Conservation (phyloP, 2,113 vertebrate genomes). For the Cyanoderma ruficeps region DNA sequence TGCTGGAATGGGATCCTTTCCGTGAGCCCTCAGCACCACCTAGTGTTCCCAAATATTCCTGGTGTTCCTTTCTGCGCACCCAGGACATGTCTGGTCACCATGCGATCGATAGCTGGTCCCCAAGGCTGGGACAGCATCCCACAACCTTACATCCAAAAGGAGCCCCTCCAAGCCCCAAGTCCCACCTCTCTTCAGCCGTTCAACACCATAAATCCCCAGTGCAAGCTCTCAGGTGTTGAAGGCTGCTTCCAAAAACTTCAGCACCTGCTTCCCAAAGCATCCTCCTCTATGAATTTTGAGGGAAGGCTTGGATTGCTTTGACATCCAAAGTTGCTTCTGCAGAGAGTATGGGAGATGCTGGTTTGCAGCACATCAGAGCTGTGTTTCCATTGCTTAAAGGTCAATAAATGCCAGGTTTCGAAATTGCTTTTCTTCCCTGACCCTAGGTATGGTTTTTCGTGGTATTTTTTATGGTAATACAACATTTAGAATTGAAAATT, state of each 20-base stretch:
- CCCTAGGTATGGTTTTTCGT: background rate
- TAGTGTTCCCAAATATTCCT: slow-evolving; percentile 12
- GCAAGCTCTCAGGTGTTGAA: background rate
- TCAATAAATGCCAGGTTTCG: background rate
- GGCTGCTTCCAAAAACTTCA: background rate
- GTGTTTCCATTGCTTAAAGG: background rate
- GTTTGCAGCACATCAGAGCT: background rate
- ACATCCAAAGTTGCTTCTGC: background rate
- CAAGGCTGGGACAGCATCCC: background rate
- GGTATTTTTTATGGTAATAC: background rate
- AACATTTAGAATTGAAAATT: background rate
- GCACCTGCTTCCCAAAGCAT: background rate
- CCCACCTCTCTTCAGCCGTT: background rate
- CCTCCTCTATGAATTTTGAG: background rate
- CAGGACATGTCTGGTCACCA: accelerated
- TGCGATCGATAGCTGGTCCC: accelerated
- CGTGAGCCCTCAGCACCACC: slow-evolving; percentile 45
- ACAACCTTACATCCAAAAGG: background rate
- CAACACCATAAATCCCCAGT: background rate
- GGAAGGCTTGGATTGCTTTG: background rate
- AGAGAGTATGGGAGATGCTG: background rate
- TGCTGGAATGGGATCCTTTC: accelerated
- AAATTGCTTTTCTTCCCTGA: background rate
- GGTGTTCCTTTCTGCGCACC: background rate
- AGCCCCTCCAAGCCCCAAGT: accelerated